Base-by-base conservation (phyloP, 2,888 invertebrate genomes). In the Caenorhabditis sinica region DNA sequence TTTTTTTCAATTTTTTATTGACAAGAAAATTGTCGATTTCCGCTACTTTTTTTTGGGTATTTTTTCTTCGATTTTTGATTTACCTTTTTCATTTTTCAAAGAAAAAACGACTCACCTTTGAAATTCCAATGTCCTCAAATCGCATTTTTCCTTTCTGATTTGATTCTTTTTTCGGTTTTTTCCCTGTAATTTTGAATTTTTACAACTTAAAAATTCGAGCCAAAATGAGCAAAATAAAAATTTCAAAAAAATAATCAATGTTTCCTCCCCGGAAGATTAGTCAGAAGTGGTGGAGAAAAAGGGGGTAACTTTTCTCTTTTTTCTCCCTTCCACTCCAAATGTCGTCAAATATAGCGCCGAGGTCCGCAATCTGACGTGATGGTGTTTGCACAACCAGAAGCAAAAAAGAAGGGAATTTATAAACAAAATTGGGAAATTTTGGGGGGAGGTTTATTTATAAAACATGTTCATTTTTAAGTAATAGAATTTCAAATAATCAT, bases 61-160 rank as follows among this genome's bases (percentile, higher is more conserved):
- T 56, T 28, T 56, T 2, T 11, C 28, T 15, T 20, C 13, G 25
- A 9, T 56, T 56, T 25, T 56, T 15, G 25, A 23, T 25, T 17
- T 17, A 36, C 9, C 13, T 49, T 49, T 4, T 49, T 0, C n/a
- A 2, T 49, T 49, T 49, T 49, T 2, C 49, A 20, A n/a, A 53
- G n/a, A 56, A 56, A 28, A 60, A 58, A 58, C 36, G 71, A 45
- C 86, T 40, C 49, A 87, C 87, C 83, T 84, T 75, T 15, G 88
- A 85, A 53, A 85, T 86, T 40, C 82, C 75, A 65, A 88, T 88
- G 66, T 88, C 83, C 73, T 88, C 88, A 68, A 85, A 86, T 58
- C 86, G 86, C 88, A 88, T 88, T 1, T 2, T 61, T 30, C 9
- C n/a, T n/a, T n/a, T n/a, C n/a, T n/a, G n/a, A n/a, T n/a, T n/a